These are phyloP conservation scores for Arbacia lixula DNA, from an alignment of 53 echinoderm and acorn worm species.

Conservation along the genomic window DNA sequence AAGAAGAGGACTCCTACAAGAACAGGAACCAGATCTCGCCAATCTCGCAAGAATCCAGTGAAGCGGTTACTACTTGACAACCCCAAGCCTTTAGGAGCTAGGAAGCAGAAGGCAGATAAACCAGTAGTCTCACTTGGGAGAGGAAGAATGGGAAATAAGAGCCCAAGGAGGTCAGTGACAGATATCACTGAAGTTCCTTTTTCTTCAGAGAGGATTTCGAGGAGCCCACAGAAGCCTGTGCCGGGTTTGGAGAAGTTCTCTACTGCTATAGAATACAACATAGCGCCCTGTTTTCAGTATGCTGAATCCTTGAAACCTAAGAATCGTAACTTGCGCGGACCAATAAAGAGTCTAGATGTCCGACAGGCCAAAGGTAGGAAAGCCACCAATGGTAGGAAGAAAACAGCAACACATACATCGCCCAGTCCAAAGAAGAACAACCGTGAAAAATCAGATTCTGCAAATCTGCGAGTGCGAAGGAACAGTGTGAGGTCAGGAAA, in stretches of 20 bases:
- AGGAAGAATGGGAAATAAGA: conserved; percentile 45
- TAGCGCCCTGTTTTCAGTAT: conserved; percentile 52
- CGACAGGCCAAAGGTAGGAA: no score
- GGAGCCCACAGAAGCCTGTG: conserved; percentile 36
- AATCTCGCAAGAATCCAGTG: neutral
- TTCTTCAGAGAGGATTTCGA: neutral
- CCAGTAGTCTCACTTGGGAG: conserved; percentile 11
- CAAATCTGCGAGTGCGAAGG: no score
- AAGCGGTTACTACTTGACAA: conserved; percentile 29
- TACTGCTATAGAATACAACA: conserved; percentile 43
- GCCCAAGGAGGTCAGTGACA: conserved; percentile 9
- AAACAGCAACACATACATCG: no score
- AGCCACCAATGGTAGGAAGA: no score
- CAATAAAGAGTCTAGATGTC: no score
- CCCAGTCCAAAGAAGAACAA: no score
- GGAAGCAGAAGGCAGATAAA: no score
- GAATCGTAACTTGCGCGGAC: no score
- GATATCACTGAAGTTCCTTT: neutral
- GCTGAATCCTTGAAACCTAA: conserved; percentile 46
- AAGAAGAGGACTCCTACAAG: neutral
- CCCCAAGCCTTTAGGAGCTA: no score
- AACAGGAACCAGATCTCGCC: neutral
- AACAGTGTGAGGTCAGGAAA: no score
- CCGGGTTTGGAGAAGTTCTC: conserved; percentile 30
- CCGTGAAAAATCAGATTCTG: no score